A percentile compares a stretch with the other conserved stretches of the same genome.
phyloP scores from a whole-genome alignment of 2,888 invertebrate species.

The Conchocele bisecta region DNA sequence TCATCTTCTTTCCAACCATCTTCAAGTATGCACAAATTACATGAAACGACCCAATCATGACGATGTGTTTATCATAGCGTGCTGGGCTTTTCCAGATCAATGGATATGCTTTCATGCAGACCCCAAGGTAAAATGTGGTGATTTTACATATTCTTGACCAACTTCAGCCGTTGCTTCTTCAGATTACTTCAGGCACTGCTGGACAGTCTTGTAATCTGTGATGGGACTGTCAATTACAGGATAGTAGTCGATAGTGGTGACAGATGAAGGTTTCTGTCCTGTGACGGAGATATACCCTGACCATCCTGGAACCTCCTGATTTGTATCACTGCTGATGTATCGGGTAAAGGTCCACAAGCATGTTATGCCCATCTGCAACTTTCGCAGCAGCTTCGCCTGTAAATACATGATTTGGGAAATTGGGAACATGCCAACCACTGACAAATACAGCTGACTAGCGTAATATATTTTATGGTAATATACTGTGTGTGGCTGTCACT shows the following conservation, averaged over 20 bases:
- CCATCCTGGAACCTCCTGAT: slow-evolving; percentile 44
- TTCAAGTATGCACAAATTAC: slow-evolving; percentile 33
- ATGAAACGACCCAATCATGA: slow-evolving; percentile 29
- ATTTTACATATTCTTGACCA: slow-evolving; percentile 53
- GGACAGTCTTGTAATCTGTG: slow-evolving; percentile 56
- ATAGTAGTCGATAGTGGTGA: slow-evolving; percentile 61
- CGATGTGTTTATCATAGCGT: slow-evolving; percentile 19
- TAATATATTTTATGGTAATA: too few relatives aligned
- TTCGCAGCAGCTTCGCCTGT: too few relatives aligned
- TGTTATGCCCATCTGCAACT: too few relatives aligned
- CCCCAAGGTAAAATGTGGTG: slow-evolving; percentile 60
- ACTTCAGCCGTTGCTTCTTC: slow-evolving; percentile 48
- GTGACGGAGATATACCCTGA: slow-evolving; percentile 53
- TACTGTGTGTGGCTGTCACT: too few relatives aligned
- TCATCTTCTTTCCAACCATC: slow-evolving; percentile 37
- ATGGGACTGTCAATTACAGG: slow-evolving; percentile 57
- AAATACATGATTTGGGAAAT: too few relatives aligned
- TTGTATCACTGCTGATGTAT: not conserved
- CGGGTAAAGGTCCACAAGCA: too few relatives aligned
- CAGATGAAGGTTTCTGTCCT: slow-evolving; percentile 28
- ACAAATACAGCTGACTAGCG: too few relatives aligned
- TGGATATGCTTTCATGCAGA: slow-evolving; percentile 61
- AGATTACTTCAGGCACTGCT: slow-evolving; percentile 46
- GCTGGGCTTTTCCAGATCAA: slow-evolving; percentile 34
- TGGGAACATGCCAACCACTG: too few relatives aligned